These are phyloP conservation scores for Chloroceryle amazona DNA, from an alignment of 2,797 vertebrate genomes.

Conservation along the genomic window DNA sequence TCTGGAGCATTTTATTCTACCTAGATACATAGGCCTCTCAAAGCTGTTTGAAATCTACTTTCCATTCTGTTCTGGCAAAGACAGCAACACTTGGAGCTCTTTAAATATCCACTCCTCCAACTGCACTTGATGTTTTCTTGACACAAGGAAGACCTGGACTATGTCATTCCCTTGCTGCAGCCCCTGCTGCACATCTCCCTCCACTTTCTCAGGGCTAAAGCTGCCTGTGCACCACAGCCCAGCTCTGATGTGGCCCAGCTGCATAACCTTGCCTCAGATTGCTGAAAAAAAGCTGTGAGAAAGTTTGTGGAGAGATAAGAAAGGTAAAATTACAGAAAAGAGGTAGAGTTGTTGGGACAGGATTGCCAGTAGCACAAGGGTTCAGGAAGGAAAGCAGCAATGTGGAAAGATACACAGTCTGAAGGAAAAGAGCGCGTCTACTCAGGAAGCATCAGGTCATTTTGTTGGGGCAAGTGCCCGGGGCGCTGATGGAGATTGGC, in stretches of 20 bases:
- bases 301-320: neutral
- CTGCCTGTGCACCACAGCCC: neutral
- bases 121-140: neutral
- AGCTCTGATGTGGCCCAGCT: neutral
- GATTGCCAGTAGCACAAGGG: neutral
- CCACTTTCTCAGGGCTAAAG: neutral
- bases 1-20: neutral
- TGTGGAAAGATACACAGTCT: neutral
- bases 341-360: neutral
- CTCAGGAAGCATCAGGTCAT: neutral
- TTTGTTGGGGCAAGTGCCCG: neutral
- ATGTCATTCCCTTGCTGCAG: neutral
- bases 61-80: neutral
- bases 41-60: neutral
- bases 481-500: fast-evolving
- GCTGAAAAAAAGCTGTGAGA: neutral
- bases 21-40: neutral
- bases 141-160: neutral
- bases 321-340: neutral
- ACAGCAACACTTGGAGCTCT: neutral
- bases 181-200: neutral
- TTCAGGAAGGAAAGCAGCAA: neutral
- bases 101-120: neutral
- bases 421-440: neutral
- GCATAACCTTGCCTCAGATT: neutral